A percentile compares a stretch with the other conserved stretches of the same genome.
Conservation (phyloP, 2,113 vertebrate genomes). For the Empidonax traillii region DNA sequence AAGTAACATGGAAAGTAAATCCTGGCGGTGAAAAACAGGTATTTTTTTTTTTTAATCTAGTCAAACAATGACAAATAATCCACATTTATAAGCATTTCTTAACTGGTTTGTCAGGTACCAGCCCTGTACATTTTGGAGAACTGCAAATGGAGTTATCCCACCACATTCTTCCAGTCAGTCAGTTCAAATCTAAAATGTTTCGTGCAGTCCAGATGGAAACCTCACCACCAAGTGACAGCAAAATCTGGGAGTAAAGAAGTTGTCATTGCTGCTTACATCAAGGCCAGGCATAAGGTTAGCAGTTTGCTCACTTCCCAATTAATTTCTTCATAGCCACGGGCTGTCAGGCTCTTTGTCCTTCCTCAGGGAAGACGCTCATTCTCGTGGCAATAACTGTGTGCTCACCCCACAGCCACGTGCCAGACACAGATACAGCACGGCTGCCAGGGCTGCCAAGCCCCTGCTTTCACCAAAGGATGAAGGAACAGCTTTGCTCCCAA, state of each 20-base stretch:
- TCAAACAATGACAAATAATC: not conserved
- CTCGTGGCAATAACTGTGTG: not conserved
- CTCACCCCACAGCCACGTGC: not conserved
- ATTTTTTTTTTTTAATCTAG: not conserved
- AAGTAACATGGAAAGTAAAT: not conserved
- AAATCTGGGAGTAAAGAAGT: slow-evolving; percentile 2
- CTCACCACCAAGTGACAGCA: not conserved
- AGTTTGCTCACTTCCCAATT: not conserved
- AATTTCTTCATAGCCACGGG: not conserved
- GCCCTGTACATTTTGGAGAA: not conserved
- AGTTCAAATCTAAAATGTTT: not conserved
- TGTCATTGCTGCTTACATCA: slow-evolving; percentile 27
- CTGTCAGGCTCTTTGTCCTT: not conserved
- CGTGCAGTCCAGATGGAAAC: not conserved
- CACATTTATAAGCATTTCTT: not conserved
- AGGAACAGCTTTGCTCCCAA: not conserved
- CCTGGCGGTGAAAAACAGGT: not conserved
- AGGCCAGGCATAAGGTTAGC: not conserved
- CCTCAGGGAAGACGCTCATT: not conserved
- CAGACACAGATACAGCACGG: not conserved
- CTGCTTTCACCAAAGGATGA: not conserved
- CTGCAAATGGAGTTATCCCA: not conserved
- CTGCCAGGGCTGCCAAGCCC: not conserved
- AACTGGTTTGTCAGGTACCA: not conserved
- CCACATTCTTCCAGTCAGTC: not conserved